Conservation (phyloP, 2,888 invertebrate genomes). For the Cenopis cana region DNA sequence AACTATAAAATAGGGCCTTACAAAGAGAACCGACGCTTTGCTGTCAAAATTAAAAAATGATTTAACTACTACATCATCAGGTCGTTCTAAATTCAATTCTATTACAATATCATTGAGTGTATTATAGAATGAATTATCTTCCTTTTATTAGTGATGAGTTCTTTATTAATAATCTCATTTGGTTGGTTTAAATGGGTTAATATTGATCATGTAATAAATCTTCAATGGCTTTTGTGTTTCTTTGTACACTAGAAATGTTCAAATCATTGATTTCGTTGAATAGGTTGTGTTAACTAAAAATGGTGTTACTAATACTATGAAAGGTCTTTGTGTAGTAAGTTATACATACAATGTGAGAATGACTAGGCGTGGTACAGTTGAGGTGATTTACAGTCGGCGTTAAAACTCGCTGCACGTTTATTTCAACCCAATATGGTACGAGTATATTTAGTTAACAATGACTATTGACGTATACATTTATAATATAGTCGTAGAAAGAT, state of each 20-base stretch:
- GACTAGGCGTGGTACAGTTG: background rate
- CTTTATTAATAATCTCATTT: conserved; percentile 59
- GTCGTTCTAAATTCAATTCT: background rate
- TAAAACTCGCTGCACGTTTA: background rate
- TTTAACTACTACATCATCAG: background rate
- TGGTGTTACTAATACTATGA: background rate
- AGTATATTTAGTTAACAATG: background rate
- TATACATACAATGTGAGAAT: background rate
- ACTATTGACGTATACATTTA: too few relatives aligned
- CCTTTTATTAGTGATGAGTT: conserved; percentile 56
- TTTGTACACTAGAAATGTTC: background rate
- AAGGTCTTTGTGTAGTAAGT: conserved; percentile 13
- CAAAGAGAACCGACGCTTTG: conserved; percentile 29
- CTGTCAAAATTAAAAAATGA: conserved; percentile 8
- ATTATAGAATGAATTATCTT: conserved; percentile 40
- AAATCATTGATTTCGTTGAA: conserved; percentile 13
- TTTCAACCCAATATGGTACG: background rate
- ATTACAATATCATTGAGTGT: background rate
- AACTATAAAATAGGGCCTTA: conserved; percentile 32
- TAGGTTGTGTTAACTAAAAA: conserved; percentile 10
- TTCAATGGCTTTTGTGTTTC: conserved; percentile 5
- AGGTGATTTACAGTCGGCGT: background rate
- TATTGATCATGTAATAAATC: conserved; percentile 27
- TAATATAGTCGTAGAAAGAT: background rate
- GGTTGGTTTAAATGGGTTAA: conserved; percentile 55